Base-by-base conservation (phyloP, 92 coral and sea anemone genomes). In the Parazoanthus atlanticus region DNA sequence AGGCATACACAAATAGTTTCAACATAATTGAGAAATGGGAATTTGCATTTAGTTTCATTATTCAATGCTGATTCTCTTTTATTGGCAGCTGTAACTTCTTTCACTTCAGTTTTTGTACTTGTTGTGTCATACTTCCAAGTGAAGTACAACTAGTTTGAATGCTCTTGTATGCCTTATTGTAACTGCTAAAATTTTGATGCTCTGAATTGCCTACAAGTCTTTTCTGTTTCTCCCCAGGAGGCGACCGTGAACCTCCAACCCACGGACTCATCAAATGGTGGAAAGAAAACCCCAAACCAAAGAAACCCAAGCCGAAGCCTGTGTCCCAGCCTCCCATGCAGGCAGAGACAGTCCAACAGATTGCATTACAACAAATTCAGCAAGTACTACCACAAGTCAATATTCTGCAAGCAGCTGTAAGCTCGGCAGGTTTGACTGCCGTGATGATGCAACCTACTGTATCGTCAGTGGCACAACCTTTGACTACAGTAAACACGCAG, bases 231-330 rank as follows among this genome's bases (percentile, higher is more conserved):
- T 7, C 47, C 80, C 41, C 58, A 97, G 99, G 99, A 56, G 99
- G 99, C 7, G 99, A 95, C 92, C 94, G 99, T 26, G 99, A 97
- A 70, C 99, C 99, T 36, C 99, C 99, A 31, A 93, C 93, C 15
- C 99, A 97, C 89, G 99, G 99, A 80, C 95, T 97, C 89, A 95
- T 97, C 40, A 97, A 91, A 74, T 97, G 99, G 99, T 97, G 99
- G 99, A 95, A 93, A 78, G 98, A 94, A 64, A 94, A 97, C 82
- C 99, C 99, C 12, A 97, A 97, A 78, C 99, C 99, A 13, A 97
- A 95, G 91, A 97, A 97, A 81, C 95, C 93, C 17, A 97, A 97
- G 88, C 94, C 94, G 15, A 97, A 97, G 85, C 92, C 94, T 40
- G 90, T 91, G 52, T 75, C 96, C 28, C 93, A 92, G 76, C 41